Evolutionary conservation across 2,797 vertebrate genomes (phyloP).

Genomic region (Falco naumanni): DNA sequence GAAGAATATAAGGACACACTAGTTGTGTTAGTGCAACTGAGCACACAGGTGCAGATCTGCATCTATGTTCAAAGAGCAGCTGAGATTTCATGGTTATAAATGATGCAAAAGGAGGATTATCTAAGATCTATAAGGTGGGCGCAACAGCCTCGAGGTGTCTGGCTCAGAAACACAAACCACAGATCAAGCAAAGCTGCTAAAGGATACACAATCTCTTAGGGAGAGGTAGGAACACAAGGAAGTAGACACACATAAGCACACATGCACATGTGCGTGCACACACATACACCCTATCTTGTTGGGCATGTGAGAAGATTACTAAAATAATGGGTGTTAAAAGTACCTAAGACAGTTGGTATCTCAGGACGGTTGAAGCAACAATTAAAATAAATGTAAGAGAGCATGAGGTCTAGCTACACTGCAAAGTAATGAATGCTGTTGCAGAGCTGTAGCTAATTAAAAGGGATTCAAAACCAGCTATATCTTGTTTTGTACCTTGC

Average conservation of each 20-base stretch:
- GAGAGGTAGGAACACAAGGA: background rate
- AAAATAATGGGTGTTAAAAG: background rate
- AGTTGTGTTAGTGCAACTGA: background rate
- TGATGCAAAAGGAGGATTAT: background rate
- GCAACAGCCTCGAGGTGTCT: background rate
- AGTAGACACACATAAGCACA: background rate
- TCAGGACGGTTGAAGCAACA: background rate
- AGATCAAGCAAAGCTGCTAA: background rate
- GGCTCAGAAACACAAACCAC: background rate
- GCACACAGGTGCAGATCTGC: background rate
- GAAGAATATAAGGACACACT: background rate
- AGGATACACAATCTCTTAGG: background rate
- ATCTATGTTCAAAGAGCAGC: background rate
- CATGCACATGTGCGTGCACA: fast-evolving
- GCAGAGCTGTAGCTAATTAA: background rate
- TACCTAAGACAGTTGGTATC: background rate
- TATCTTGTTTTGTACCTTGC: background rate
- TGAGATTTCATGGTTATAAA: background rate
- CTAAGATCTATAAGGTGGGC: background rate
- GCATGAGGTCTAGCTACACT: background rate
- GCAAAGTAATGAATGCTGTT: background rate
- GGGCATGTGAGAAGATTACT: background rate
- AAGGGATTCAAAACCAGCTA: background rate
- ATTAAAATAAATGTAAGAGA: background rate
- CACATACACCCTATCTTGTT: background rate